Evolutionary conservation across 2,113 vertebrate species (phyloP).

Genomic region (Ageneiosus marmoratus): DNA sequence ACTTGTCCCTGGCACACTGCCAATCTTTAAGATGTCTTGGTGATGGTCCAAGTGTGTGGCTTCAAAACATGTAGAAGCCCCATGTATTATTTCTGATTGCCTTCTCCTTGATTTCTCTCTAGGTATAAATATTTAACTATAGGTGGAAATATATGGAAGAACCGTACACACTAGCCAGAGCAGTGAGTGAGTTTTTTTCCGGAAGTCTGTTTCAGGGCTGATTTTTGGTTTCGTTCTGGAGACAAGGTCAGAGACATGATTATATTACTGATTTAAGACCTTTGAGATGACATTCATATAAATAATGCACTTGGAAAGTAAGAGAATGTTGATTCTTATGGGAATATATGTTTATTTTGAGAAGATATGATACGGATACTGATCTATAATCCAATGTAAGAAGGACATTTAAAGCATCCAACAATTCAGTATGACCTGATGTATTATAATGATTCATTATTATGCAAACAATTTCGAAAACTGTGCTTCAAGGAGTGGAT

Average conservation of each 20-base stretch:
- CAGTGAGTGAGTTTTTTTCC: neutral
- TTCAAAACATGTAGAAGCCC: constrained; percentile 48
- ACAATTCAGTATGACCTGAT: neutral
- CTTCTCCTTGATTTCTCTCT: neutral
- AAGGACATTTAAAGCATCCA: neutral
- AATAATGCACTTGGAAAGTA: constrained; percentile 12
- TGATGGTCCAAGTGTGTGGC: constrained; percentile 52
- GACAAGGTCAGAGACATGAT: constrained; percentile 10
- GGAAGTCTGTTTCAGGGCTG: neutral
- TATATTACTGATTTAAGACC: neutral
- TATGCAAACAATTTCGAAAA: neutral
- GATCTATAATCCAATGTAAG: neutral
- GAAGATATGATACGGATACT: neutral
- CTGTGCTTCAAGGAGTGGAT: neutral
- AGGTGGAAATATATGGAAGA: neutral
- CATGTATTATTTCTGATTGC: constrained; percentile 8
- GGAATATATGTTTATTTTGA: neutral
- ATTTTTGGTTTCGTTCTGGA: constrained; percentile 1
- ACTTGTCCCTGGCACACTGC: constrained; percentile 50
- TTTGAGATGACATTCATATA: neutral
- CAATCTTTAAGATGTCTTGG: constrained; percentile 9
- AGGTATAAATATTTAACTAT: constrained; percentile 43
- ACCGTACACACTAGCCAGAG: neutral
- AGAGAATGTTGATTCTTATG: neutral
- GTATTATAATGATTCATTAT: neutral